phyloP scores from a whole-genome alignment of 2,797 vertebrate genomes.

The Leucoraja ocellata region DNA sequence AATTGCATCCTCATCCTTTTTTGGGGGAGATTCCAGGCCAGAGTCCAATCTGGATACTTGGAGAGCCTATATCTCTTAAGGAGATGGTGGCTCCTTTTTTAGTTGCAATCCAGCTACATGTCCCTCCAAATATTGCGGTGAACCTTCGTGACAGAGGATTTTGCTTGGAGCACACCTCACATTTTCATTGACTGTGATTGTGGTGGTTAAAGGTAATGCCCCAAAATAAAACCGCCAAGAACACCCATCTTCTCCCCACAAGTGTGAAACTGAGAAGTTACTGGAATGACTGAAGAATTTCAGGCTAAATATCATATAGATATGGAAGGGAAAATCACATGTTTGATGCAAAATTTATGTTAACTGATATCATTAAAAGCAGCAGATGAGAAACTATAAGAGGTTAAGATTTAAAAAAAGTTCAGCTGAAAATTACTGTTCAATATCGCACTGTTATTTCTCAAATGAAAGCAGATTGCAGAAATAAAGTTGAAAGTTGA shows the following conservation, averaged over 20 bases:
- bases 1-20: background rate
- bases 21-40: background rate
- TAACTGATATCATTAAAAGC: background rate
- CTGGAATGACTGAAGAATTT: background rate
- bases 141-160: background rate
- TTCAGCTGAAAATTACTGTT: background rate
- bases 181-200: no score
- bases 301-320: background rate
- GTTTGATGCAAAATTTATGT: background rate
- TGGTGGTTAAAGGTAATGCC: background rate
- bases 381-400: background rate
- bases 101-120: background rate
- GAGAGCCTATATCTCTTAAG: background rate
- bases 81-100: background rate
- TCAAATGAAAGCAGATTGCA: background rate
- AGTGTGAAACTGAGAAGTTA: background rate
- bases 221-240: background rate
- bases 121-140: background rate
- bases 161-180: background rate
- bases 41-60: background rate
- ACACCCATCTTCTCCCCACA: background rate
- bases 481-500: background rate
- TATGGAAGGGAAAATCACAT: background rate
- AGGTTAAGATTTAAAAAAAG: background rate
- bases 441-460: background rate